Conservation (phyloP, 1,140 invertebrate genomes). For the Platorchestia sp. region DNA sequence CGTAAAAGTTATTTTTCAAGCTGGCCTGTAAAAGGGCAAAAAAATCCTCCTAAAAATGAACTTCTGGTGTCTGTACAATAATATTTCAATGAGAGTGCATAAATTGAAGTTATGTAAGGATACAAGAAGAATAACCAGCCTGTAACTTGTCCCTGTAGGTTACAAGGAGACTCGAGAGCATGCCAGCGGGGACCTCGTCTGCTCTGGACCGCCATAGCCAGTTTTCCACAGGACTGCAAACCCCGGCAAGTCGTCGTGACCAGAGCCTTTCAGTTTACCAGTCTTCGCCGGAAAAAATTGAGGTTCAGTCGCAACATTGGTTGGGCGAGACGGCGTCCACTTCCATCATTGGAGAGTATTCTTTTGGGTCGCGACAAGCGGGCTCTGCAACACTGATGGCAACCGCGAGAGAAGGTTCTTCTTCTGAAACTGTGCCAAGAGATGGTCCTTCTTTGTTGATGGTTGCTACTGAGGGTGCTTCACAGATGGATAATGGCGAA, state of each 20-base stretch:
- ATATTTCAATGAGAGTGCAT: background rate
- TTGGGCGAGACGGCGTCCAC: background rate
- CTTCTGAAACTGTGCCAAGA: background rate
- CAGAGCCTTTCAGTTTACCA: background rate
- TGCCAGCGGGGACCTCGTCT: background rate
- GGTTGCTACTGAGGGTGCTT: background rate
- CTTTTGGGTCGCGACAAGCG: background rate
- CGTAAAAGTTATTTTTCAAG: background rate
- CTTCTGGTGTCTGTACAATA: background rate
- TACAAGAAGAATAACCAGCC: slow-evolving; percentile 31
- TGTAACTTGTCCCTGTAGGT: slow-evolving; percentile 53
- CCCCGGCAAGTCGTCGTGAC: background rate
- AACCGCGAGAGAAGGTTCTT: background rate
- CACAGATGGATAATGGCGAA: background rate
- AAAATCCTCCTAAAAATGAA: background rate
- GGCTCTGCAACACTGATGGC: background rate
- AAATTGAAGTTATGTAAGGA: background rate
- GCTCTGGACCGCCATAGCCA: background rate
- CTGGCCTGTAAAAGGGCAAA: background rate
- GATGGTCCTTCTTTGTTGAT: background rate
- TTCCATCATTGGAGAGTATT: background rate
- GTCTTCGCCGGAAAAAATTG: background rate
- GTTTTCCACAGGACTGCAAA: background rate
- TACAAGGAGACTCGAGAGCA: background rate
- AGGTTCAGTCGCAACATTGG: background rate